Conservation (phyloP, 2,797 vertebrate genomes). For the Lepus townsendii region DNA sequence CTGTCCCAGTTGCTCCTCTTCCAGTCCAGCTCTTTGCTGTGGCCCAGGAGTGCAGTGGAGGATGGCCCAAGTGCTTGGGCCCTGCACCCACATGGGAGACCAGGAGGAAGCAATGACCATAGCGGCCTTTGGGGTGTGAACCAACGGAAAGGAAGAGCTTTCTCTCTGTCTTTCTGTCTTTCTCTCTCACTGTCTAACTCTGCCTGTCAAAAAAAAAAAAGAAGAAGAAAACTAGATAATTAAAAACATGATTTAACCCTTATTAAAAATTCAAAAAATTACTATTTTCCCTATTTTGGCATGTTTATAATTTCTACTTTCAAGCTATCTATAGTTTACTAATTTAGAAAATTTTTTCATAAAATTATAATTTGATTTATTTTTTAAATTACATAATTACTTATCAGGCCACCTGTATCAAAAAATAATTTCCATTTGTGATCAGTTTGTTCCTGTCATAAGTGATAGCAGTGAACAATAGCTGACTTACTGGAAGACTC, state of each 20-base stretch:
- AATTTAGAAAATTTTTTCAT: slow-evolving; percentile 46
- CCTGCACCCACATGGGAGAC: too few relatives aligned
- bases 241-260: slow-evolving; percentile 40
- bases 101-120: too few relatives aligned
- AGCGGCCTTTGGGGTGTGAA: too few relatives aligned
- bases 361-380: slow-evolving; percentile 39
- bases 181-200: too few relatives aligned
- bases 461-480: neutral
- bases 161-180: too few relatives aligned
- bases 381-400: slow-evolving; percentile 18
- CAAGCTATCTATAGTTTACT: slow-evolving; percentile 37
- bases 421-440: slow-evolving; percentile 39
- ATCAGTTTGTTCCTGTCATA: slow-evolving; percentile 3
- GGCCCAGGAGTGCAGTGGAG: too few relatives aligned
- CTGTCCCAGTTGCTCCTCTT: too few relatives aligned
- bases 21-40: too few relatives aligned
- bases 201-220: too few relatives aligned
- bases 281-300: neutral
- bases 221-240: slow-evolving; percentile 48
- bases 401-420: slow-evolving; percentile 23
- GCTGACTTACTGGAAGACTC: neutral
- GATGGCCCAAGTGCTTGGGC: too few relatives aligned
- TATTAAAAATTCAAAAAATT: neutral
- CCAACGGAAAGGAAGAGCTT: too few relatives aligned
- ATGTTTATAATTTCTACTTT: slow-evolving; percentile 31